Conservation (phyloP, 2,113 vertebrate genomes). For the Syrmaticus mikado region DNA sequence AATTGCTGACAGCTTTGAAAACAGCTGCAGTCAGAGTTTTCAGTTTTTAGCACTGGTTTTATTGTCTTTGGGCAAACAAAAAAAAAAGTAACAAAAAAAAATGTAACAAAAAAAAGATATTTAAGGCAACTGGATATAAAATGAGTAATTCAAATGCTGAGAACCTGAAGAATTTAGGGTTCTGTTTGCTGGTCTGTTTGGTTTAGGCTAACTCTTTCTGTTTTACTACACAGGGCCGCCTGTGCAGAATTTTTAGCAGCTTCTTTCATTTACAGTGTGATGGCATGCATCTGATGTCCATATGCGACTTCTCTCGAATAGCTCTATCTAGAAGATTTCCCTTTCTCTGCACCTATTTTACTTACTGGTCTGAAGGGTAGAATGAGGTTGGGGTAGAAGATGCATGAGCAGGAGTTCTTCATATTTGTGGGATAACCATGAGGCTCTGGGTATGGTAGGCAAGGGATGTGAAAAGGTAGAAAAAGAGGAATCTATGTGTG, state of each 20-base stretch:
- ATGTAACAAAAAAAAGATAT: slow-evolving; percentile 4
- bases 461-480: background rate
- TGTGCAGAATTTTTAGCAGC: slow-evolving; percentile 72
- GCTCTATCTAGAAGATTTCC: background rate
- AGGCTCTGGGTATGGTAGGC: background rate
- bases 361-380: background rate
- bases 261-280: background rate
- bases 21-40: slow-evolving; percentile 15
- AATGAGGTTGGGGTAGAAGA: background rate
- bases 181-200: slow-evolving; percentile 26
- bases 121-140: background rate
- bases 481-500: background rate
- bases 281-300: background rate
- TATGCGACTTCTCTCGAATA: background rate
- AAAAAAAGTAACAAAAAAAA: slow-evolving; percentile 25
- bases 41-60: background rate
- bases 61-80: background rate
- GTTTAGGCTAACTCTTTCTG: slow-evolving; percentile 19
- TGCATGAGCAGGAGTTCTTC: background rate
- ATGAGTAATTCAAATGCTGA: background rate
- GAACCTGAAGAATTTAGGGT: slow-evolving; percentile 4
- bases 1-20: background rate
- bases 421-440: background rate
- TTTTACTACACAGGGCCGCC: slow-evolving; percentile 56
- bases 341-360: background rate